phyloP scores from a whole-genome alignment of 37 sponge, comb jelly and placozoan species.

The Beroe ovata region DNA sequence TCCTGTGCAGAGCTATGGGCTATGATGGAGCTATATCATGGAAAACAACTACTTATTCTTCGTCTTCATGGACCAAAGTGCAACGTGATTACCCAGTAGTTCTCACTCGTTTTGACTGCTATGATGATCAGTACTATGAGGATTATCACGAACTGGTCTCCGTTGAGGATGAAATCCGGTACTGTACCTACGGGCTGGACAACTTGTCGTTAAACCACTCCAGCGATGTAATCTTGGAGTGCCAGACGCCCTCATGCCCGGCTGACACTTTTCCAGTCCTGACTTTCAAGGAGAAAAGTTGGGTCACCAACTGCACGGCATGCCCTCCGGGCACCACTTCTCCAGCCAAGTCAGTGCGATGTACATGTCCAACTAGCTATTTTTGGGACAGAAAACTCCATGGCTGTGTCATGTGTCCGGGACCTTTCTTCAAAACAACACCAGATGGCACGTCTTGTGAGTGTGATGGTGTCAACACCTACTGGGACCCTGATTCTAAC shows the following conservation, averaged over 20 bases:
- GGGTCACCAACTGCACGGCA: background rate
- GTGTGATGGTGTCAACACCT: background rate
- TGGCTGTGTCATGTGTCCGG: background rate
- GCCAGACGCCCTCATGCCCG: background rate
- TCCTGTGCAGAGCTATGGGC: background rate
- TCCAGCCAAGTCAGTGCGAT: background rate
- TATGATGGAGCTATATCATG: background rate
- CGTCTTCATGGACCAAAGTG: background rate
- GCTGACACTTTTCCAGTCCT: background rate
- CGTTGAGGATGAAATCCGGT: too few species aligned
- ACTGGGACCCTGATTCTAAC: background rate
- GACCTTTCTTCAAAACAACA: background rate
- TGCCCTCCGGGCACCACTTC: background rate
- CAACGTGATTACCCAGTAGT: background rate
- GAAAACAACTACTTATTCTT: background rate
- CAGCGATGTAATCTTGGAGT: background rate
- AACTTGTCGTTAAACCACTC: background rate
- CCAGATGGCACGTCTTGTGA: background rate
- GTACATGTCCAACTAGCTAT: background rate
- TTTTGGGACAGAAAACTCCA: background rate
- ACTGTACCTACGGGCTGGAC: background rate
- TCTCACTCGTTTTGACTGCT: background rate
- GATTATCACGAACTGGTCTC: too few species aligned
- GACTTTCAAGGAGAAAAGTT: background rate
- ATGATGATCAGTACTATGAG: too few species aligned